These are phyloP conservation scores for Campoletis raptor DNA, from an alignment of 2,888 invertebrate genomes.

Conservation along the genomic window DNA sequence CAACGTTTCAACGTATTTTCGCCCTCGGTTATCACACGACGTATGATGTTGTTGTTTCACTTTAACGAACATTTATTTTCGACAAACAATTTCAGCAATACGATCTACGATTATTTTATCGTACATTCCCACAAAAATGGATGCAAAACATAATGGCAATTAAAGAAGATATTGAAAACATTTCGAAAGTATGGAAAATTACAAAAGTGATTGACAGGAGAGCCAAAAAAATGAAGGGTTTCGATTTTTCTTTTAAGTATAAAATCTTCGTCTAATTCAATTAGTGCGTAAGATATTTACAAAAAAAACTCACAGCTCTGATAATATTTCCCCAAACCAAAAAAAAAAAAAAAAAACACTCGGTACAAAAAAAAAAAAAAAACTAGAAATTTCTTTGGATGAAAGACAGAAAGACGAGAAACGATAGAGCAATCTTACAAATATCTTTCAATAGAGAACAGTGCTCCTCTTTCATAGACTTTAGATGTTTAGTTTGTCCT, in stretches of 20 bases:
- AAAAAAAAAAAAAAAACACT: background rate
- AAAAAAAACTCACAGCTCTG: background rate
- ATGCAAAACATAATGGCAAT: too few species aligned
- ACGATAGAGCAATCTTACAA: slow-evolving; percentile 23
- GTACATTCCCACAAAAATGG: background rate
- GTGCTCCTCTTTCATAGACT: slow-evolving; percentile 41
- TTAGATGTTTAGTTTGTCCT: slow-evolving; percentile 46
- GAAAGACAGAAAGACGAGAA: slow-evolving; percentile 2
- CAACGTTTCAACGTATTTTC: slow-evolving; percentile 17
- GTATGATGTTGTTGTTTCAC: slow-evolving; percentile 3
- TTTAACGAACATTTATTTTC: background rate
- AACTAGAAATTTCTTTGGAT: slow-evolving; percentile 29
- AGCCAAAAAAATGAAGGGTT: background rate
- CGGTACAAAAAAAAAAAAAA: background rate
- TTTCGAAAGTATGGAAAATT: background rate
- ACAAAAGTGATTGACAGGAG: background rate
- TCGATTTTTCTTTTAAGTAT: background rate
- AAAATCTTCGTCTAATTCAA: background rate
- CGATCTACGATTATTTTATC: background rate
- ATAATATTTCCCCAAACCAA: background rate
- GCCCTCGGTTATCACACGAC: slow-evolving; percentile 11
- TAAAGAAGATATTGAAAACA: too few species aligned
- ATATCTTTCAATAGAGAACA: slow-evolving; percentile 31
- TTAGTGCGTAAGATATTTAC: background rate
- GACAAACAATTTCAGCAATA: slow-evolving; percentile 2